Evolutionary conservation across 2,797 vertebrate genomes (phyloP).

Genomic region (Artibeus jamaicensis): DNA sequence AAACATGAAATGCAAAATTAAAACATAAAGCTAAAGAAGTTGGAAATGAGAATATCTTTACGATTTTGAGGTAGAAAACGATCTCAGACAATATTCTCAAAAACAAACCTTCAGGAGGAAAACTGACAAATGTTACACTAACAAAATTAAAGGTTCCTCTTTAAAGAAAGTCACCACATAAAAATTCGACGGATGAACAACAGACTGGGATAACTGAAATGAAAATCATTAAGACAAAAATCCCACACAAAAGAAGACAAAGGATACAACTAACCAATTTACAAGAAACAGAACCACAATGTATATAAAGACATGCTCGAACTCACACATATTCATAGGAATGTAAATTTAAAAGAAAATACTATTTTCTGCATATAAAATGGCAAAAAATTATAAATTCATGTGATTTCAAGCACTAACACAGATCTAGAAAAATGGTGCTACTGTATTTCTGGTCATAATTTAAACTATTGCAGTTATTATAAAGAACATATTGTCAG

Average conservation of each 20-base stretch:
- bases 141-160: not conserved
- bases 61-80: not conserved
- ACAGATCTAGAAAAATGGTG: not conserved
- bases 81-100: not conserved
- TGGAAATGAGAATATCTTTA: not conserved
- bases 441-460: not conserved
- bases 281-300: not conserved
- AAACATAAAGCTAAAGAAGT: conserved; percentile 23
- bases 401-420: not conserved
- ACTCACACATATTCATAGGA: not conserved
- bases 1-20: conserved; percentile 3
- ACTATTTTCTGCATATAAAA: not conserved
- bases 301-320: not conserved
- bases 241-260: not conserved
- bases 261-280: not conserved
- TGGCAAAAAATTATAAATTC: not conserved
- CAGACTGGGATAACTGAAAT: not conserved
- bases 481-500: not conserved
- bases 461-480: not conserved
- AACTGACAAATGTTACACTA: not conserved
- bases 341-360: not conserved
- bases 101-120: not conserved
- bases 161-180: not conserved
- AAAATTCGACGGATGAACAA: not conserved
- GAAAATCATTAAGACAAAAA: not conserved